Base-by-base conservation (phyloP, 2,888 invertebrate species). In the Seira ritae region DNA sequence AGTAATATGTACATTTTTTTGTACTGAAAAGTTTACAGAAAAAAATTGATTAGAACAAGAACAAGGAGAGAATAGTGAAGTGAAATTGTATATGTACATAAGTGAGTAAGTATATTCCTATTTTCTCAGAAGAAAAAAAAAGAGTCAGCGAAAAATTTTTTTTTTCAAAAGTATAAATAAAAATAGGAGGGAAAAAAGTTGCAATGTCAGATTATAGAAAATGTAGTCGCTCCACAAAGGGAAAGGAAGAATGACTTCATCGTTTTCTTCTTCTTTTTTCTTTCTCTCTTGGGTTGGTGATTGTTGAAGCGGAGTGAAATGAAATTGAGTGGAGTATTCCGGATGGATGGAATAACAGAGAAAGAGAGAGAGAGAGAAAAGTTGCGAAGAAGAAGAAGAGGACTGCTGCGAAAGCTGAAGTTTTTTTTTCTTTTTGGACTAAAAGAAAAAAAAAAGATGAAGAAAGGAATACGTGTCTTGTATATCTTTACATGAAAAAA, bases 311-410 rank as follows among this genome's bases (percentile, higher is more conserved):
- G 67, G 50, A 75, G 62, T 62, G 67, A 75, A 75, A 75, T 75
- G 75, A 75, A 75, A 75, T 75, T 75, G 75, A 75, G 75, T 75
- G 75, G 75, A 67, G 67, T 65, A 75, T 75, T 75, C 75, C 67
- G 75, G 75, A 46, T 75, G 67, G 67, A 42, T 75, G 75, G 67
- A 67, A 67, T 37, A 67, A 75, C 62, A 62, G 67, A 67, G 31
- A 24, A 67, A 31, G 67, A 67, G 67, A 67, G 31, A 24, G 24
- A 31, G 67, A 67, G 19, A 31, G 22, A 67, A 65, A 65, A 31
- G 67, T 19, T 67, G 67, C 4, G n/a, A 67, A 24, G 31, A 67
- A 55, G 15, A 17, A 12, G 55, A 55, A 15, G 1, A 31, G 31
- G 8, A 31, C 31, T 31, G 3, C n/a, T 60, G 60, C 60, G 4